Evolutionary conservation across 2,888 invertebrate species (phyloP), one percentile per base, ranked within the genome.

Genomic region (Operophtera brumata): DNA sequence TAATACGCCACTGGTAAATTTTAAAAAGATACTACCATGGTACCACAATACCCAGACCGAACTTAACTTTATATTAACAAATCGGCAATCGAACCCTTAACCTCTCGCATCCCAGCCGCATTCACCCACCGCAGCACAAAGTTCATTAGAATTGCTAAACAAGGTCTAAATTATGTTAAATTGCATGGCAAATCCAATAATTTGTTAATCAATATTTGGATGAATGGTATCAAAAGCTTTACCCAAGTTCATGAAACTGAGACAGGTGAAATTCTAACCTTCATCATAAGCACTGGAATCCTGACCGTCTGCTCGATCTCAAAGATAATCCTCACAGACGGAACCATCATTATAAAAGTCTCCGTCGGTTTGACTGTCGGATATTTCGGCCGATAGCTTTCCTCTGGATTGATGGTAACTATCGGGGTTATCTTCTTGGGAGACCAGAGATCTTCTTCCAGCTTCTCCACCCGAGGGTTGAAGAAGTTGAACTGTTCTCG

Each of bases 381-480:
- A 45, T 86, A 91, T 55, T 80, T 81, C 0, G 90, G 90, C 61
- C 76, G 64, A 59, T 88, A 90, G 10, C 65, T 73, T 1, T 85
- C 84, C 35, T 86, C 86, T 9, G 75, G 62, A 65, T 70, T 78
- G 14, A 78, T 52, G 4, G 73, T 60, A 10, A 82, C 73, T 32
- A 69, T 75, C 0, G 87, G 86, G 9, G 86, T 88, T 43, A 94
- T 82, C 75, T 93, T 93, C 72, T 92, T 94, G 0, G 94, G 93
- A 46, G 93, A 92, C 95, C 95, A 95, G 1, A 95, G 82, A 69
- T 95, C 94, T 51, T 93, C 93, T 2, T 92, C 90, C 0, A 76
- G 71, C 51, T 78, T 88, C 65, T 82, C 85, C 1, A 69, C 62
- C 30, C 80, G 83, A 0, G 84, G 82, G 42, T 85, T 81, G 60